phyloP scores from a whole-genome alignment of 2,888 invertebrate species.

The Frankliniella fusca region DNA sequence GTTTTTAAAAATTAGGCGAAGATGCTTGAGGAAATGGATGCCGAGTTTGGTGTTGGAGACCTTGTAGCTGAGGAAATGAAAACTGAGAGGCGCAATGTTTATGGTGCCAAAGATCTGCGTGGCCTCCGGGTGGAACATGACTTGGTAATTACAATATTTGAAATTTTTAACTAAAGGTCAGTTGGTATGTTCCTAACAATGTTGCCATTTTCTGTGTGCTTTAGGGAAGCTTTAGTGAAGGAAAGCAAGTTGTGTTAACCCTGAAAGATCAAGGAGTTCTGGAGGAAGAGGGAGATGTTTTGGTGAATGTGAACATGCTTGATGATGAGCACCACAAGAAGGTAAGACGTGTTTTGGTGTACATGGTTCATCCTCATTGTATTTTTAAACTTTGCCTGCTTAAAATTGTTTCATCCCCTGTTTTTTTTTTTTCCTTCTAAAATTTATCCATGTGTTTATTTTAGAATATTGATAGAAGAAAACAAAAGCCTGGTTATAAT shows the following conservation, averaged over 20 bases:
- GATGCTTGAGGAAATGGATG: slow-evolving; percentile 90
- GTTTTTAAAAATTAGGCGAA: slow-evolving; percentile 63
- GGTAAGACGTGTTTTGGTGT: slow-evolving; percentile 46
- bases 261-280: slow-evolving; percentile 88
- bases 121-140: slow-evolving; percentile 87
- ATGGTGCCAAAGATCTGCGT: slow-evolving; percentile 65
- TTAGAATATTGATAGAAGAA: slow-evolving; percentile 75
- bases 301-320: slow-evolving; percentile 86
- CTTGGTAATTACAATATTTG: slow-evolving; percentile 47
- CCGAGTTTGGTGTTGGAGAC: slow-evolving; percentile 84
- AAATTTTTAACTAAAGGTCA: neutral
- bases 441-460: slow-evolving; percentile 38
- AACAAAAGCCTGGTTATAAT: slow-evolving; percentile 80
- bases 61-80: slow-evolving; percentile 74
- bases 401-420: slow-evolving; percentile 30
- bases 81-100: slow-evolving; percentile 57
- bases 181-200: neutral
- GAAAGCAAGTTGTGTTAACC: slow-evolving; percentile 81
- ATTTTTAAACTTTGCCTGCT: slow-evolving; percentile 5
- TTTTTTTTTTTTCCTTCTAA: slow-evolving; percentile 33
- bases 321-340: slow-evolving; percentile 80
- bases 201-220: slow-evolving; percentile 33
- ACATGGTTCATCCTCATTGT: slow-evolving; percentile 26
- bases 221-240: slow-evolving; percentile 63
- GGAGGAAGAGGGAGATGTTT: slow-evolving; percentile 80